Percentiles rank a stretch among this genome's conserved stretches.
Conservation (phyloP, 2,888 invertebrate genomes). For the Eulithis prunata region DNA sequence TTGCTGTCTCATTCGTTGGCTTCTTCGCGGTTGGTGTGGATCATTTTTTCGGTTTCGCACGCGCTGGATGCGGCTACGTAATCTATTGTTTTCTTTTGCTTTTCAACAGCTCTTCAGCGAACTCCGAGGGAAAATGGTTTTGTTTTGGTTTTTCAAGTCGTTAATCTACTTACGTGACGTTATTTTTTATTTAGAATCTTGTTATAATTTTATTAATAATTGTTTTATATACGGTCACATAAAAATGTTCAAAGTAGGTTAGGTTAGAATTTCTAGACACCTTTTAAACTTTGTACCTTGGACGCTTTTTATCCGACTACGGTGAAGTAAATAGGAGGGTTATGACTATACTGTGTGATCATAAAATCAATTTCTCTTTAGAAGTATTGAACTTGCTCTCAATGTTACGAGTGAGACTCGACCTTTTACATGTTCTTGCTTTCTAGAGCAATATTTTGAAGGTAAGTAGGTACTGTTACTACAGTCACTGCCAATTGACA, state of each 20-base stretch:
- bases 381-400: slow-evolving; percentile 22
- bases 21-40: slow-evolving; percentile 67
- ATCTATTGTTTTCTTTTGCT: slow-evolving; percentile 71
- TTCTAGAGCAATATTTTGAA: slow-evolving; percentile 28
- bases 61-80: slow-evolving; percentile 72
- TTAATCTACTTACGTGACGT: neutral
- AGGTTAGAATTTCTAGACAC: too few relatives aligned
- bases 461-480: slow-evolving; percentile 7
- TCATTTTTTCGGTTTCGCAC: slow-evolving; percentile 74
- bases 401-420: slow-evolving; percentile 6
- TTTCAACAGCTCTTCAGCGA: slow-evolving; percentile 41
- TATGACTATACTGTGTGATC: neutral
- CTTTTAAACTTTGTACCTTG: too few relatives aligned
- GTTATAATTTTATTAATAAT: too few relatives aligned
- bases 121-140: slow-evolving; percentile 37
- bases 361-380: slow-evolving; percentile 3
- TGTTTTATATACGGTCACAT: too few relatives aligned
- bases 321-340: too few relatives aligned
- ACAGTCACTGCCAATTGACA: too few relatives aligned
- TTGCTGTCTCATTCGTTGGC: slow-evolving; percentile 62
- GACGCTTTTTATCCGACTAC: too few relatives aligned
- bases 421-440: slow-evolving; percentile 14
- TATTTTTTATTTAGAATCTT: too few relatives aligned
- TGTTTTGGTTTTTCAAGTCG: slow-evolving; percentile 3
- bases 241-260: too few relatives aligned